Percentiles rank a stretch among this genome's conserved stretches.
phyloP scores from a whole-genome alignment of 2,888 invertebrate genomes.

The Melanostoma scalare region DNA sequence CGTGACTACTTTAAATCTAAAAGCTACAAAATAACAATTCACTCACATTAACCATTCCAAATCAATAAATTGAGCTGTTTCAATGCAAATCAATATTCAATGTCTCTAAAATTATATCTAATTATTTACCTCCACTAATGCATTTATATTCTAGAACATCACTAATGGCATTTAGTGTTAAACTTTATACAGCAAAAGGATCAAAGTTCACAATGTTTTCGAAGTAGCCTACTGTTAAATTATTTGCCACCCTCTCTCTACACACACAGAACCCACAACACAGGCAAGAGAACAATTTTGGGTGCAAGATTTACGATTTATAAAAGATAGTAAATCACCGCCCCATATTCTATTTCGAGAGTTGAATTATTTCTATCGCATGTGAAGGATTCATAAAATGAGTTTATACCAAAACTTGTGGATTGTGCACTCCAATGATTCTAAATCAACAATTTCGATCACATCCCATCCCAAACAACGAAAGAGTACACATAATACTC shows the following conservation, averaged over 20 bases:
- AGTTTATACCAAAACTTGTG: background rate
- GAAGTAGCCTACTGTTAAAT: no score
- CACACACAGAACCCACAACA: no score
- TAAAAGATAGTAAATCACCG: no score
- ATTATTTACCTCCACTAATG: slow-evolving; percentile 24
- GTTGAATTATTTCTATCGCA: slow-evolving; percentile 10
- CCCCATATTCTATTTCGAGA: background rate
- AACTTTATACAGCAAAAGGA: slow-evolving; percentile 26
- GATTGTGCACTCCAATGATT: slow-evolving; percentile 4
- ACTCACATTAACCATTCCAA: background rate
- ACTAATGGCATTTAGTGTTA: slow-evolving; percentile 39
- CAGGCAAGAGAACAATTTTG: no score
- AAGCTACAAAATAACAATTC: background rate
- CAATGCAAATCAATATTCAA: slow-evolving; percentile 34
- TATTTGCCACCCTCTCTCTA: no score
- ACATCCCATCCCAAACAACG: no score
- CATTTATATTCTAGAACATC: slow-evolving; percentile 15
- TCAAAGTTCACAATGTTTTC: slow-evolving; percentile 5
- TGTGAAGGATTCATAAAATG: slow-evolving; percentile 1
- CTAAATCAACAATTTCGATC: background rate
- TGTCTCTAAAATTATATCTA: slow-evolving; percentile 22
- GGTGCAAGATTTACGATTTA: no score
- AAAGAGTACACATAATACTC: no score
- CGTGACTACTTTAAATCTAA: no score
- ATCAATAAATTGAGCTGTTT: slow-evolving; percentile 28